phyloP scores from a whole-genome alignment of 1,140 invertebrate genomes.

The Limonius californicus region DNA sequence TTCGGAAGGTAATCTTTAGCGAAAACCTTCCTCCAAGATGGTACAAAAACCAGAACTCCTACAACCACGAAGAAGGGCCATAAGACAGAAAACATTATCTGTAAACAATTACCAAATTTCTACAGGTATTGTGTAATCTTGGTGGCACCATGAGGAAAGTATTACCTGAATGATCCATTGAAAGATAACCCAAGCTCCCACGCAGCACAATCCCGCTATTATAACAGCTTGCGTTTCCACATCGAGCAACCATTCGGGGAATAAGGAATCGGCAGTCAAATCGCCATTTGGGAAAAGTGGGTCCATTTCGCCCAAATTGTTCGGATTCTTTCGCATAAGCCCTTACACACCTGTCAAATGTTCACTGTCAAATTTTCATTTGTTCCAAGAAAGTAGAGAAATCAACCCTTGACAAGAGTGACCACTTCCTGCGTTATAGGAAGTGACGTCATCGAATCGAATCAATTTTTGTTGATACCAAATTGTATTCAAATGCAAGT shows the following conservation, averaged over 20 bases:
- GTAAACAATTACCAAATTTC: not conserved
- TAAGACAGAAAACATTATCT: constrained; percentile 15
- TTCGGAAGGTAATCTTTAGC: constrained; percentile 15
- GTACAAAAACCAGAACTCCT: constrained; percentile 1
- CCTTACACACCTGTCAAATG: not conserved
- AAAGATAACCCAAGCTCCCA: constrained; percentile 27
- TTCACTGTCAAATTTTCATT: not conserved
- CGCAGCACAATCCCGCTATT: constrained; percentile 21
- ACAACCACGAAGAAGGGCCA: constrained; percentile 17
- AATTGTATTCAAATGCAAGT: not conserved
- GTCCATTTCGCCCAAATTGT: not conserved
- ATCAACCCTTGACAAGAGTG: not conserved
- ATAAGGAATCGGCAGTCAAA: not conserved
- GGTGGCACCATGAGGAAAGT: no score
- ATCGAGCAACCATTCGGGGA: not conserved
- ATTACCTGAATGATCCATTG: constrained; percentile 27
- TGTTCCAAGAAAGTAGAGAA: not conserved
- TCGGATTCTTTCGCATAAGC: not conserved
- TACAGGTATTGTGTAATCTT: not conserved
- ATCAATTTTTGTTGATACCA: not conserved
- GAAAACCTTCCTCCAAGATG: constrained; percentile 4
- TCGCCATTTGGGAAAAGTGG: not conserved
- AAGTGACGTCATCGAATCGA: constrained; percentile 2
- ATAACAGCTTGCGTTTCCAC: constrained; percentile 22
- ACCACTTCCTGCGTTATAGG: constrained; percentile 1